Evolutionary conservation across 1,140 invertebrate genomes (phyloP), one percentile per base, ranked within the genome.

Genomic region (Ptiloglossa arizonensis): DNA sequence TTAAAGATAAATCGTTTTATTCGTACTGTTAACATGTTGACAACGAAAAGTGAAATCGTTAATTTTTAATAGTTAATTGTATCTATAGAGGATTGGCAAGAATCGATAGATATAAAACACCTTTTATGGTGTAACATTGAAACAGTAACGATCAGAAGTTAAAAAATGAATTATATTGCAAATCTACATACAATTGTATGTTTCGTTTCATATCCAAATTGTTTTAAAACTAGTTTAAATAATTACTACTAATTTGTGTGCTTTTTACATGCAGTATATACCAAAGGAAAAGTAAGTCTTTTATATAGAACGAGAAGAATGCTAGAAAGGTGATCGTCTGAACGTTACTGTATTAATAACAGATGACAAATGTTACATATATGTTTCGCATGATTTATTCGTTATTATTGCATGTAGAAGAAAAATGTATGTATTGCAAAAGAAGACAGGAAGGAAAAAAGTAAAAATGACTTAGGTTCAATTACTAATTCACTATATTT

Each of bases 1-100:
- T 80, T 80, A 82, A 83, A 87, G 71, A 76, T 52, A 64, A 81
- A 82, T 82, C 75, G 75, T 76, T 80, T 83, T 74, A 80, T 71
- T 52, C 66, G 41, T 80, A 74, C 56, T n/a, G 24, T 75, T 79
- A 68, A 67, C 41, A 68, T 66, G 41, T 72, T 41, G 69, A 70
- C 27, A 66, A 82, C 48, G 44, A 5, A 60, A 41, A 44, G 63
- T 32, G 48, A 32, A 29, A 82, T 64, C 19, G 41, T 50, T 59
- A 60, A 59, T 48, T 19, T 69, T 69, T 29, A 62, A 56, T 54
- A 56, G 27, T 27, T 72, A 66, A 60, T 60, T 48, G 38, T 59
- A 67, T 29, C 66, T 79, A 50, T 15, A 35, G 41, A 15, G 19
- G 5, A 62, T 46, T 6, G 17, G 32, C 27, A 22, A 44, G 3